Evolutionary conservation across 2,888 invertebrate species (phyloP).

Genomic region (Cremastinae sp.): DNA sequence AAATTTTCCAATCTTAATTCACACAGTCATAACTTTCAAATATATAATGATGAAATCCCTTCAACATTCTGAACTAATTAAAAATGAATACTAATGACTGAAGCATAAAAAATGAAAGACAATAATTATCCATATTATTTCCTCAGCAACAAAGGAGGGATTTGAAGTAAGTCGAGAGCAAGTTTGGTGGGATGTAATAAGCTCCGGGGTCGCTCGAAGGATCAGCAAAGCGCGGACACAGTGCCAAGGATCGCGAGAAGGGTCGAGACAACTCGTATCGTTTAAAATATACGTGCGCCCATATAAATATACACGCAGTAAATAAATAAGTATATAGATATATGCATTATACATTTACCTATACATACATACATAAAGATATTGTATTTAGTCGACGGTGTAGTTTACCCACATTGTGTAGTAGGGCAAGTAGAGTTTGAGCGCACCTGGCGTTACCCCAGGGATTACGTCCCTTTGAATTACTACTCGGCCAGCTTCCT

Average conservation of each 20-base stretch:
- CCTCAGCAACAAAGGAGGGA: constrained; percentile 3
- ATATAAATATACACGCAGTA: neutral
- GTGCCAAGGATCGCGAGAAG: constrained; percentile 39
- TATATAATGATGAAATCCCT: no score
- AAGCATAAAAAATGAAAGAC: no score
- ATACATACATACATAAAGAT: neutral
- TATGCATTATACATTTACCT: constrained; percentile 15
- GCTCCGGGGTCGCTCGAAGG: constrained; percentile 51
- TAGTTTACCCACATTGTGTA: constrained; percentile 41
- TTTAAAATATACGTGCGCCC: neutral
- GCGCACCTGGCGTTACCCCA: constrained; percentile 69
- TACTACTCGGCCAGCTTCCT: constrained; percentile 67
- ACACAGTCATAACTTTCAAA: no score
- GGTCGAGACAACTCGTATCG: constrained; percentile 15
- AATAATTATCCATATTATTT: no score
- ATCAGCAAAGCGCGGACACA: constrained; percentile 48
- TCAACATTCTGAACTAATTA: no score
- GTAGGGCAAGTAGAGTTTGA: constrained; percentile 29
- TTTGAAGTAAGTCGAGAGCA: constrained; percentile 10
- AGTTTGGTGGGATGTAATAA: constrained; percentile 46
- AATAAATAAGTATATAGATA: constrained; percentile 16
- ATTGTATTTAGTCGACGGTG: neutral
- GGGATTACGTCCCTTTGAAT: constrained; percentile 67
- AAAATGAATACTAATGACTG: no score
- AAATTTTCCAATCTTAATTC: no score